A percentile compares a stretch with the other conserved stretches of the same genome.
Evolutionary conservation across 2,797 vertebrate species (phyloP).

Genomic region (Fratercula arctica): DNA sequence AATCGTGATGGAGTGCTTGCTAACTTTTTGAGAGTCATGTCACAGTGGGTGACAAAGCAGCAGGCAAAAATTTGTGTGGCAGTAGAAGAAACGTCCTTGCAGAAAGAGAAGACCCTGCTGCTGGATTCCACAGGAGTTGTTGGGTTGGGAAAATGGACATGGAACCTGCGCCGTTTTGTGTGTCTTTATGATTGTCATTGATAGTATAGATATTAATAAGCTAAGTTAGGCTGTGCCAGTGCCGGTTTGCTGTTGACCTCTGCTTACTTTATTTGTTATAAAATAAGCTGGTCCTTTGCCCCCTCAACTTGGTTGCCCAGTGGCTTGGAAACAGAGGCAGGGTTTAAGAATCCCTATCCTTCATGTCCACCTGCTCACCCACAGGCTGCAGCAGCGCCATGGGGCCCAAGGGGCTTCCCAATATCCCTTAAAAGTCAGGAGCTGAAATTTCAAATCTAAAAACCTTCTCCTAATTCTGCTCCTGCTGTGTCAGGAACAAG

Average conservation of each 20-base stretch:
- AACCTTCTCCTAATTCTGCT: not conserved
- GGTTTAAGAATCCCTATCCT: not conserved
- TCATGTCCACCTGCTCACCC: not conserved
- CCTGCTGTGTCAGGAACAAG: not conserved
- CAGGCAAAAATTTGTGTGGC: not conserved
- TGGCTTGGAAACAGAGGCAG: not conserved
- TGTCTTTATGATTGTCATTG: not conserved
- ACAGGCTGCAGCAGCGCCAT: not conserved
- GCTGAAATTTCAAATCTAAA: not conserved
- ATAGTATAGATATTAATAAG: not conserved
- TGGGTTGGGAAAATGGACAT: not conserved
- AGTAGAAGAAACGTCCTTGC: not conserved
- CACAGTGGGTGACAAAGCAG: not conserved
- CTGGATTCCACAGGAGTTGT: not conserved
- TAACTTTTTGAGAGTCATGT: not conserved
- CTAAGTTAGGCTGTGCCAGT: not conserved
- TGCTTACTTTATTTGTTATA: not conserved
- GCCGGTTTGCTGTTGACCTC: not conserved
- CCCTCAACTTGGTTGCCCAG: not conserved
- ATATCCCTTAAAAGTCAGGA: not conserved
- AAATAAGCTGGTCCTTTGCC: not conserved
- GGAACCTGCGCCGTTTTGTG: not conserved
- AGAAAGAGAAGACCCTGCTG: not conserved
- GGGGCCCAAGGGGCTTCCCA: not conserved
- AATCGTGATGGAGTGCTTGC: not conserved